A percentile compares a stretch with the other conserved stretches of the same genome.
These are phyloP conservation scores for Anseranas semipalmata DNA, from an alignment of 2,113 vertebrate species.

Conservation along the genomic window DNA sequence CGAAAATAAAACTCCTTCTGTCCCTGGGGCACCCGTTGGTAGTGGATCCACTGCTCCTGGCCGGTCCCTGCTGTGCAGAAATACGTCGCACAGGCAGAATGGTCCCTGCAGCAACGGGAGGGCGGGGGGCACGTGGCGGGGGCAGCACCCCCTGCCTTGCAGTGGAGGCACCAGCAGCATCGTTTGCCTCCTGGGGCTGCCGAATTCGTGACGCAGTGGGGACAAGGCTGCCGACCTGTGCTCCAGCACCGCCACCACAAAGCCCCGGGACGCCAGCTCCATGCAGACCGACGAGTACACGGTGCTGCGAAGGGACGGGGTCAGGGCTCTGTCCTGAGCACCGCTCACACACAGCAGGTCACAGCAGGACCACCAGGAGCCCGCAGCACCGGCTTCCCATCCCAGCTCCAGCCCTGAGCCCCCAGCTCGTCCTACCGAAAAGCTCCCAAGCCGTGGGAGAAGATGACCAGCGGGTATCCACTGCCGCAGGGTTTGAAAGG, in stretches of 20 bases:
- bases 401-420: neutral
- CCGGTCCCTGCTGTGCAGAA: constrained; percentile 24
- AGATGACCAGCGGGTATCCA: constrained; percentile 79
- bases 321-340: neutral
- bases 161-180: too few species aligned
- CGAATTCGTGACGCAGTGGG: fast-evolving
- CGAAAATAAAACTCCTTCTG: constrained; percentile 80
- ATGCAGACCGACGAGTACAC: constrained; percentile 77
- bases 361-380: fast-evolving
- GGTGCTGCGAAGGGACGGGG: constrained; percentile 47
- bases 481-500: constrained; percentile 57
- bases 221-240: constrained; percentile 71
- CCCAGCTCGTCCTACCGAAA: constrained; percentile 70
- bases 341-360: neutral
- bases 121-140: fast-evolving
- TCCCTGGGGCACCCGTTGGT: constrained; percentile 53
- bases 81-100: constrained; percentile 76
- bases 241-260: constrained; percentile 73
- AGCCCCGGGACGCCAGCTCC: constrained; percentile 78
- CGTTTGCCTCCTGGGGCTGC: neutral
- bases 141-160: neutral
- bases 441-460: constrained; percentile 80
- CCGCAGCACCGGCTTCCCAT: fast-evolving
- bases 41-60: constrained; percentile 76
- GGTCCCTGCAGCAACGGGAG: constrained; percentile 66